Evolutionary conservation across 2,888 invertebrate genomes (phyloP).

Genomic region (Alentia gelatinosa): DNA sequence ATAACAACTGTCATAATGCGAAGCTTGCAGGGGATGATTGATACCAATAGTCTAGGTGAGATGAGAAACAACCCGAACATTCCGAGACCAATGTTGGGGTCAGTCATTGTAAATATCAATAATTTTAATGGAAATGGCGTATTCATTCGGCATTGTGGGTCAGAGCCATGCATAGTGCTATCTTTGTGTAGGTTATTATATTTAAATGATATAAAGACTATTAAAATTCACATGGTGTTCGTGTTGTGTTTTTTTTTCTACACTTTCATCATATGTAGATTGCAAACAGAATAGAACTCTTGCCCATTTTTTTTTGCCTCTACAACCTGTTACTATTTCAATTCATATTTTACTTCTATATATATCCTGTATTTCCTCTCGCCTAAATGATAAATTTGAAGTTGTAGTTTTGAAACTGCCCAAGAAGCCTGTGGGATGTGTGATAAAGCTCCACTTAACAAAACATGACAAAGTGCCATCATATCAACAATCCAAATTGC

Average conservation of each 20-base stretch:
- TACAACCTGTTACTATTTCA: no score
- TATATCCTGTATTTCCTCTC: no score
- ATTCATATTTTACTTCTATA: no score
- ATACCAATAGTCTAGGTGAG: background rate
- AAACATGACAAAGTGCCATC: no score
- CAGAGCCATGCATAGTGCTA: slow-evolving; percentile 21
- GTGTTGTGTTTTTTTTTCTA: background rate
- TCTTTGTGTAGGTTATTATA: slow-evolving; percentile 49
- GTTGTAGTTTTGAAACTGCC: no score
- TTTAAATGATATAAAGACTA: slow-evolving; percentile 45
- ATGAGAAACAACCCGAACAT: background rate
- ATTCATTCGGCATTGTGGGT: background rate
- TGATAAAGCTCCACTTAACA: no score
- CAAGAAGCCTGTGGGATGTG: no score
- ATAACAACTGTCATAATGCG: background rate
- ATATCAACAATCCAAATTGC: no score
- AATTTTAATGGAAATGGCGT: background rate
- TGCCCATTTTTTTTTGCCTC: no score
- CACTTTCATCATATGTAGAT: no score
- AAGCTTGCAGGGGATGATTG: background rate
- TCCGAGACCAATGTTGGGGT: background rate
- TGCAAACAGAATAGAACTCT: no score
- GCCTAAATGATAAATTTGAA: no score
- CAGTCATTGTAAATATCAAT: slow-evolving; percentile 33
- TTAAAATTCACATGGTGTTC: background rate